Evolutionary conservation across 1,140 invertebrate species (phyloP).

Genomic region (Zaprionus lachaisei): DNA sequence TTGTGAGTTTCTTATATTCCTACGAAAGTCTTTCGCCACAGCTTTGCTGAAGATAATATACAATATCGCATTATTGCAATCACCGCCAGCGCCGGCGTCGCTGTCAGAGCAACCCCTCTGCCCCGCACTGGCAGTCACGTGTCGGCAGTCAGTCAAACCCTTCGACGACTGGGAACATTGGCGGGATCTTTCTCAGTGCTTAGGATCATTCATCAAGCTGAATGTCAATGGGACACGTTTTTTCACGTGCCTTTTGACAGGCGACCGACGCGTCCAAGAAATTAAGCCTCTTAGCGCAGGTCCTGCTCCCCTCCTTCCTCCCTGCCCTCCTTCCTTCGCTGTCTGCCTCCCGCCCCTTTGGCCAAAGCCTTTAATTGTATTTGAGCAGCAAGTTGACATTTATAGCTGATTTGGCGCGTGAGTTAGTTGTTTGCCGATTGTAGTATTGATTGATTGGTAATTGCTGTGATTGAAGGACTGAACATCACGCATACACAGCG

Average conservation of each 20-base stretch:
- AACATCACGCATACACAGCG: slow-evolving; percentile 46
- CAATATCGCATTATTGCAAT: slow-evolving; percentile 36
- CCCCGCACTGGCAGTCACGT: slow-evolving; percentile 59
- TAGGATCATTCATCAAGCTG: slow-evolving; percentile 78
- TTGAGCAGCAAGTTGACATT: slow-evolving; percentile 65
- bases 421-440: slow-evolving; percentile 45
- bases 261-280: slow-evolving; percentile 63
- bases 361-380: slow-evolving; percentile 71
- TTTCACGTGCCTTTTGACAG: slow-evolving; percentile 78
- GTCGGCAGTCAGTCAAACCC: slow-evolving; percentile 74
- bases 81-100: slow-evolving; percentile 4
- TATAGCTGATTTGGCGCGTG: slow-evolving; percentile 46
- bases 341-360: background rate
- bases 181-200: slow-evolving; percentile 24
- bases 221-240: slow-evolving; percentile 80
- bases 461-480: slow-evolving; percentile 30
- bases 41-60: slow-evolving; percentile 9
- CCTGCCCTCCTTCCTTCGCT: background rate
- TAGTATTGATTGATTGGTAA: slow-evolving; percentile 69
- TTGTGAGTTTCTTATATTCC: background rate
- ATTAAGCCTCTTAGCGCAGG: slow-evolving; percentile 76
- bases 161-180: slow-evolving; percentile 40
- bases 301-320: slow-evolving; percentile 15
- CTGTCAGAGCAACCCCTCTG: slow-evolving; percentile 9
- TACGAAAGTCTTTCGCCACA: background rate